Percentiles rank a stretch among this genome's conserved stretches.
phyloP scores from a whole-genome alignment of 2,113 vertebrate genomes.

The Phylloscopus trochiloides region DNA sequence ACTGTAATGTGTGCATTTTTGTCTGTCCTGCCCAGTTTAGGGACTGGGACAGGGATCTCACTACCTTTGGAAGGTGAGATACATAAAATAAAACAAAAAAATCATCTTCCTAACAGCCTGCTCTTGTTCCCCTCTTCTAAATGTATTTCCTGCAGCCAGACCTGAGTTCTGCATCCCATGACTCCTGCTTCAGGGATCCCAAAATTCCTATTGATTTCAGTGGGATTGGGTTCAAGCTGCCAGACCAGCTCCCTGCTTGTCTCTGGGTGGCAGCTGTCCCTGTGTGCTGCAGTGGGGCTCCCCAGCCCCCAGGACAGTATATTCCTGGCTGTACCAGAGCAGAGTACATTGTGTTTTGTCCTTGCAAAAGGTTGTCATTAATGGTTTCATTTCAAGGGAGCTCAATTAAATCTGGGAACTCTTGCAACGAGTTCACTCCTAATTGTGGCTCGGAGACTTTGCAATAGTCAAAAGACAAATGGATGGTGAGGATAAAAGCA shows the following conservation, averaged over 20 bases:
- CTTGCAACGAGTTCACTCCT: not conserved
- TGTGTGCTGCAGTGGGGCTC: not conserved
- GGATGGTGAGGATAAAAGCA: not conserved
- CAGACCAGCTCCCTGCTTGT: not conserved
- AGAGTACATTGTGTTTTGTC: not conserved
- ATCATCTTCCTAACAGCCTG: not conserved
- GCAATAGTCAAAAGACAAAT: not conserved
- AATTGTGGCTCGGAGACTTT: not conserved
- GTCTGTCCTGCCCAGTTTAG: not conserved
- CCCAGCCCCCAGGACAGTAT: not conserved
- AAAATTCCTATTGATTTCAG: not conserved
- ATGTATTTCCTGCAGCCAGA: not conserved
- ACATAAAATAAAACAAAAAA: not conserved
- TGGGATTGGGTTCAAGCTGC: not conserved
- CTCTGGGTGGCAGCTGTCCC: not conserved
- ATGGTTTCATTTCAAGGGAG: constrained; percentile 6
- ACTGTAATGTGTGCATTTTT: not conserved
- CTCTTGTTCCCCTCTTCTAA: not conserved
- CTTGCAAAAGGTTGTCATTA: constrained; percentile 22
- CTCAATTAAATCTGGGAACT: constrained; percentile 18
- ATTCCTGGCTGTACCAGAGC: not conserved
- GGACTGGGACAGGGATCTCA: not conserved
- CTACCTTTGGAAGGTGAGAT: not conserved
- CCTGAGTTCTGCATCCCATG: not conserved
- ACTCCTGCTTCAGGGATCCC: not conserved